phyloP scores from a whole-genome alignment of 2,797 vertebrate species.

The Hypotaenidia okinawae region DNA sequence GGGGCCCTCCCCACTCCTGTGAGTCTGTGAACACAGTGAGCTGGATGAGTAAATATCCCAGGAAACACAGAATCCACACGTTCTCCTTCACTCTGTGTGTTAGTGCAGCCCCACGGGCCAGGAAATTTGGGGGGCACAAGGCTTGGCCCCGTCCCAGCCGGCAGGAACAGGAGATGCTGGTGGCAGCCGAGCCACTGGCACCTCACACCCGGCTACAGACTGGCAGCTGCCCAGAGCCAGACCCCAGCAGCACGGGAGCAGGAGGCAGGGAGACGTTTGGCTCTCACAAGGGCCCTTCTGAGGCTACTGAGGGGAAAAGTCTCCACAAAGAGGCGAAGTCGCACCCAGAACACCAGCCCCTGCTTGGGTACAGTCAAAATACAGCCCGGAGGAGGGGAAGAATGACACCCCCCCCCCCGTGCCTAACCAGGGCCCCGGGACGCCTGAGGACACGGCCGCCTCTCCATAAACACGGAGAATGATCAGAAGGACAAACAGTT shows the following conservation, averaged over 20 bases:
- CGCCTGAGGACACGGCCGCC: neutral
- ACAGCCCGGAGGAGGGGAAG: neutral
- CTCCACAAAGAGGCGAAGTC: neutral
- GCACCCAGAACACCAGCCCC: neutral
- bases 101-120: neutral
- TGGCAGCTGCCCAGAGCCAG: too few relatives aligned
- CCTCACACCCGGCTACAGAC: neutral
- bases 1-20: too few relatives aligned
- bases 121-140: neutral
- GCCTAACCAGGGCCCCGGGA: too few relatives aligned
- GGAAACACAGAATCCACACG: neutral
- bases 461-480: neutral
- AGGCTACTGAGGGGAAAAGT: neutral
- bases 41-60: neutral
- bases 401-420: neutral
- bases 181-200: neutral
- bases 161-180: neutral
- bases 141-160: neutral
- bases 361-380: too few relatives aligned
- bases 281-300: neutral
- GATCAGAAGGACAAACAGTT: neutral
- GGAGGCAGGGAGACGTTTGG: too few relatives aligned
- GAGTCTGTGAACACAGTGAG: too few relatives aligned
- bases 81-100: neutral
- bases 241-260: too few relatives aligned